Base-by-base conservation (phyloP, 2,888 invertebrate genomes). In the Conchocele bisecta region DNA sequence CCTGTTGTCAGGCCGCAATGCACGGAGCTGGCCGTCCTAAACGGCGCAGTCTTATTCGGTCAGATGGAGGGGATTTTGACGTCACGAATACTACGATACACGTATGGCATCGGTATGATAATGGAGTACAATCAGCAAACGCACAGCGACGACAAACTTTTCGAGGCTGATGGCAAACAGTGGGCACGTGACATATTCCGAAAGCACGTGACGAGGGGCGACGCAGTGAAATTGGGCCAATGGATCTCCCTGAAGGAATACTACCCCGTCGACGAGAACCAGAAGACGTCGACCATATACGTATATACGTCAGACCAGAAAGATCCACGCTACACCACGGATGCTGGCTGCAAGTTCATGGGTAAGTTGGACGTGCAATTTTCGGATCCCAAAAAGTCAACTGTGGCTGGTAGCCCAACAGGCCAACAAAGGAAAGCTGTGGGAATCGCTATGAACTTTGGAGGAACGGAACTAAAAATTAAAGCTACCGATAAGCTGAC, bases 11-110 rank as follows among this genome's bases (percentile, higher is more conserved):
- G 68, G 5, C 71, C 60, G 15, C 35, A 61, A 26, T 51, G 31
- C 3, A 48, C 66, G 3, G 66, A 71, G 31, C 29, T 71, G 2
- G 65, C 71, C n/a, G 66, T 66, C 1, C 50, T 71, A 15, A 58
- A 71, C 26, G 73, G 73, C 0, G 74, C 74, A 0, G 65, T 74
- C 17, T 35, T 74, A 0, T 74, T 64, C 33, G 74, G 74, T 20
- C 74, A 74, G 22, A 69, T 69, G 24, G 68, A 68, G 28, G 61
- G 65, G 22, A 74, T 69, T 6, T 33, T 74, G 0, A 74, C 65
- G 6, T 68, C 74, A 15, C 54, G 74, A 46, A 65, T 69, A 15
- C 48, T 74, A 48, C 37, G 63, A 17, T 56, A 26, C 35, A 74
- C 74, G 15, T 74, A 69, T 17, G 74, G 74, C 7, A 48, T 74